Evolutionary conservation across 2,797 vertebrate species (phyloP), one percentile per base, ranked within the genome.

Genomic region (Aplochiton taeniatus): DNA sequence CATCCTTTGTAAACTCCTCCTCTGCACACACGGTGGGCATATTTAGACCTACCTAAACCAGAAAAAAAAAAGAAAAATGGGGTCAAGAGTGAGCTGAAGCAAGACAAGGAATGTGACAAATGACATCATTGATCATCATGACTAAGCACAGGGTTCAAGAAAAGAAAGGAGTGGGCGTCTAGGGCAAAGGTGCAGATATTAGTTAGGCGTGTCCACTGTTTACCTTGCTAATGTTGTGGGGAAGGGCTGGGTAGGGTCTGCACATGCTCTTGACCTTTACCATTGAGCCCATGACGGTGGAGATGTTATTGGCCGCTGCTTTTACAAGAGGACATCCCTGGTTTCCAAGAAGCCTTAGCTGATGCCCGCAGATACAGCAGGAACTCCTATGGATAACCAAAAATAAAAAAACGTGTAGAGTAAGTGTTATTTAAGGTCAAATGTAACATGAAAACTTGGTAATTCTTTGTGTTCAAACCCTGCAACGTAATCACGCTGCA

Each of bases 221-320:
- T 74, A 90, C 90, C 87, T 93, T 92, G 72, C 88, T 92, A 79
- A 88, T 63, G 54, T 83, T 84, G 65, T 91, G 90, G 57, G 86
- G 61, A 49, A 88, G 2, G 3, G 54, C 53, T 0, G 83, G 64
- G 7, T 73, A 41, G 8, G 0, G 0, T 9, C 0, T 0, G 48
- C 78, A 90, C 0, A 63, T n/a, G 0, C 73, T 4, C 0, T 70
- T 4, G 0, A 78, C 68, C 0, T 1, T 4, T 41, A 69, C 18
- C 0, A 91, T 74, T 60, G 89, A 93, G 0, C 67, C 84, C 70
- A 90, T 0, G 1, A 18, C 0, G 0, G 84, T 58, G 51, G 87
- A 80, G n/a, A 94, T 90, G 76, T 75, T 88, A 78, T 92, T 9
- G 14, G 92, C 71, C 13, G 89, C 88, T 51, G 92, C 89, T 77